Percentiles rank a stretch among this genome's conserved stretches.
Evolutionary conservation across 2,888 invertebrate genomes (phyloP).

Genomic region (Calephelis perditalis): DNA sequence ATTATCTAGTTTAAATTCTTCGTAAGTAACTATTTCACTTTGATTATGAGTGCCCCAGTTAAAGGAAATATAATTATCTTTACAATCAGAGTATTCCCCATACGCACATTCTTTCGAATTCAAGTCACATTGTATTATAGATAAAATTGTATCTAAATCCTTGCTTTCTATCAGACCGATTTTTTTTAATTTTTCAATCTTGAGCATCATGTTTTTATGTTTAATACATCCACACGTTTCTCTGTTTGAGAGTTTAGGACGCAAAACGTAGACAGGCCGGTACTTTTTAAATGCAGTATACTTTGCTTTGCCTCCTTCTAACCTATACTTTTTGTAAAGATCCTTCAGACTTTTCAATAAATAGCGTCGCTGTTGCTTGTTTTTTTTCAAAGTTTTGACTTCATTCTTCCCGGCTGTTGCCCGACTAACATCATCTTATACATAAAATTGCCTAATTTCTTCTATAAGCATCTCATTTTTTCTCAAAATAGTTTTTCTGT

Average conservation of each 20-base stretch:
- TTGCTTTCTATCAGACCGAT: neutral
- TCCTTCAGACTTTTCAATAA: constrained; percentile 19
- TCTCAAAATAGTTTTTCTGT: neutral
- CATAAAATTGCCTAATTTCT: constrained; percentile 11
- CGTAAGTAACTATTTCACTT: no score
- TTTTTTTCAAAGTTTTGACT: constrained; percentile 23
- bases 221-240: no score
- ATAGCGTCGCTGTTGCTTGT: constrained; percentile 24
- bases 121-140: constrained; percentile 4
- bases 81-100: constrained; percentile 3
- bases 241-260: no score
- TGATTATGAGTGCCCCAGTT: constrained; percentile 6
- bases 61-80: constrained; percentile 4
- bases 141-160: constrained; percentile 1
- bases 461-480: no score
- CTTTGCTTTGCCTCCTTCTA: no score
- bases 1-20: no score
- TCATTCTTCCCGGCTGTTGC: constrained; percentile 24
- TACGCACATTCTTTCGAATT: constrained; percentile 11
- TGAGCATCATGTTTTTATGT: neutral
- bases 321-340: no score
- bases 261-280: no score
- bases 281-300: no score
- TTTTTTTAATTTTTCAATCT: constrained; percentile 5
- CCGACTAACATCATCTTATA: constrained; percentile 14